These are phyloP conservation scores for Tricholaema leucomelas DNA, from an alignment of 2,113 vertebrate genomes.

Conservation along the genomic window DNA sequence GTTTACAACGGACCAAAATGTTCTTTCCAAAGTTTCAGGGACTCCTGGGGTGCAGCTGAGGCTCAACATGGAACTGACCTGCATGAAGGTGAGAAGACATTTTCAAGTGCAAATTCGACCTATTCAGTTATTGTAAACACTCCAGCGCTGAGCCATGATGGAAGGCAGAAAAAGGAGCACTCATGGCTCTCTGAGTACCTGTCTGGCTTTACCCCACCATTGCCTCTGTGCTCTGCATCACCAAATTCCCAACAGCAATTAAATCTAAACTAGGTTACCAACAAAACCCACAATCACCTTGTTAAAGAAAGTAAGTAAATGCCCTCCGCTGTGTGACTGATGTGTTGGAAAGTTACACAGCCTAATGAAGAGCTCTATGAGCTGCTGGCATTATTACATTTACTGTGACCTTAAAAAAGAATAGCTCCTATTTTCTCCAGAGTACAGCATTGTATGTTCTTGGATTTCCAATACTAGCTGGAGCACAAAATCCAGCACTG, in stretches of 20 bases:
- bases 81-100: background rate
- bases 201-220: background rate
- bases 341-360: background rate
- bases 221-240: background rate
- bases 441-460: slow-evolving; percentile 20
- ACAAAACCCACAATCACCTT: background rate
- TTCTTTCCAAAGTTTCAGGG: background rate
- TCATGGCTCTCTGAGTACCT: background rate
- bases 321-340: background rate
- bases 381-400: slow-evolving; percentile 45
- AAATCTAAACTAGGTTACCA: background rate
- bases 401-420: slow-evolving; percentile 58
- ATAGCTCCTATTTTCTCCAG: slow-evolving; percentile 7
- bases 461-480: slow-evolving; percentile 38
- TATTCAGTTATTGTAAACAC: background rate
- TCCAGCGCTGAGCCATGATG: background rate
- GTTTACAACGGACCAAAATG: background rate
- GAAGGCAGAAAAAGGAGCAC: background rate
- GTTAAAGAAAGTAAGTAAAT: slow-evolving; percentile 3
- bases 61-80: background rate
- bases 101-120: background rate
- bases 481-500: background rate
- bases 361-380: slow-evolving; percentile 35
- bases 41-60: background rate
- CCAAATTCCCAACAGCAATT: background rate